Evolutionary conservation across 2,113 vertebrate genomes (phyloP).

Genomic region (Antechinus flavipes): DNA sequence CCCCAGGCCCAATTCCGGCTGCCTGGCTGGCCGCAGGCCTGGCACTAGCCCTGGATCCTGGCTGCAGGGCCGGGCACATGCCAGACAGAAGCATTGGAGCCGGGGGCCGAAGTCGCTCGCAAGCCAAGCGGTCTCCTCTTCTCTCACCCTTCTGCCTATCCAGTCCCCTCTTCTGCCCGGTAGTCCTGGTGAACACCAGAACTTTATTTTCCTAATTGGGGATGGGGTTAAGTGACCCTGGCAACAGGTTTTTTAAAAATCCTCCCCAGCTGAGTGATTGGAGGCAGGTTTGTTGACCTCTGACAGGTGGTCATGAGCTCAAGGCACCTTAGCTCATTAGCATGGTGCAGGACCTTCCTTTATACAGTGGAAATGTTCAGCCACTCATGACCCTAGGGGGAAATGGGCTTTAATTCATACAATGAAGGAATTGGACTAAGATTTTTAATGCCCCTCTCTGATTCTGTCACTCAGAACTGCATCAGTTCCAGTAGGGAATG

Average conservation of each 20-base stretch:
- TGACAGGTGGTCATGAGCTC: not conserved
- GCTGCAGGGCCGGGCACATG: conserved; percentile 63
- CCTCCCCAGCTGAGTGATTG: not conserved
- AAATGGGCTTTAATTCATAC: not conserved
- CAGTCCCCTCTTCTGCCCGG: conserved; percentile 1
- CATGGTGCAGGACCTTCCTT: not conserved
- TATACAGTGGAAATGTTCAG: not conserved
- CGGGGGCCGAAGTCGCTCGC: conserved; percentile 25
- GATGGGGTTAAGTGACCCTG: not conserved
- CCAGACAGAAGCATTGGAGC: conserved; percentile 61
- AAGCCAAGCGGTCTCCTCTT: not conserved
- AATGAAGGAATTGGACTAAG: not conserved
- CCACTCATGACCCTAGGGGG: not conserved
- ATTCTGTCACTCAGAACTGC: not conserved
- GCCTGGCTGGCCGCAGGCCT: conserved; percentile 60
- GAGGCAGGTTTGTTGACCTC: no score
- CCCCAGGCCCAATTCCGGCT: conserved; percentile 43
- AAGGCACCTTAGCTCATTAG: not conserved
- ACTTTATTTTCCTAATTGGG: not conserved
- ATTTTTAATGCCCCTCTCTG: not conserved
- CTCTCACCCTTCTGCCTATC: not conserved
- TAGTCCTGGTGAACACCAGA: conserved; percentile 14
- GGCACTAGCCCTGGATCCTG: conserved; percentile 54
- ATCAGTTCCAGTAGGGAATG: not conserved
- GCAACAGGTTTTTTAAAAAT: not conserved